phyloP scores from a whole-genome alignment of 1,140 invertebrate genomes.

The Leucophenga varia region DNA sequence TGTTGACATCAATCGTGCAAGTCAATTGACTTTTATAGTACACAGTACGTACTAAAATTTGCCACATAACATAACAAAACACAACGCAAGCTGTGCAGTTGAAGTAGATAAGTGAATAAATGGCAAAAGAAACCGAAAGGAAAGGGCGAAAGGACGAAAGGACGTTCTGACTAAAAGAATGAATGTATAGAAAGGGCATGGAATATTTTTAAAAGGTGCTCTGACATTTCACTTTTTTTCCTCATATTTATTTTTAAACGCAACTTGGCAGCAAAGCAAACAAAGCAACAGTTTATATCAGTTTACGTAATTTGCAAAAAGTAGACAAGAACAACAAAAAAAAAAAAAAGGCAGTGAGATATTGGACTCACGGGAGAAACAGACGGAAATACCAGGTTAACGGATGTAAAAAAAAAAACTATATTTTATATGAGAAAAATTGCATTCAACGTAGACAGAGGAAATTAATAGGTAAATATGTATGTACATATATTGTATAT shows the following conservation, averaged over 20 bases:
- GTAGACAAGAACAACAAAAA: constrained; percentile 8
- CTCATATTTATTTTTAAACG: constrained; percentile 15
- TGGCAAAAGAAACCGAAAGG: too few species aligned
- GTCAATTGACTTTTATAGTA: neutral
- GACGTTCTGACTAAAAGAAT: neutral
- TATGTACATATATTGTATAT: too few species aligned
- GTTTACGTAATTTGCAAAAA: constrained; percentile 46
- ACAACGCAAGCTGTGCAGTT: too few species aligned
- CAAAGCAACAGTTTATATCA: constrained; percentile 37
- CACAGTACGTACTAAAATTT: too few species aligned
- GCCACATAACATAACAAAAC: too few species aligned
- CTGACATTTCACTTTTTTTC: constrained; percentile 34
- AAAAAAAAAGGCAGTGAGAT: constrained; percentile 11
- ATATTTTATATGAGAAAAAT: neutral
- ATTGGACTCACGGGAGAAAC: too few species aligned
- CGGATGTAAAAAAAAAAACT: constrained; percentile 18
- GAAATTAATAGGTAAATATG: too few species aligned
- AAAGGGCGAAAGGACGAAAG: too few species aligned
- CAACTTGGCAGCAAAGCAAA: neutral
- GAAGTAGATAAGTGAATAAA: neutral
- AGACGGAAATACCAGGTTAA: too few species aligned
- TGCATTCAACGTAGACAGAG: too few species aligned
- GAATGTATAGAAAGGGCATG: constrained; percentile 12
- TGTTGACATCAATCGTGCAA: too few species aligned
- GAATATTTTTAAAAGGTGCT: constrained; percentile 38